Base-by-base conservation (phyloP, 2,797 vertebrate species). In the Loriculus beryllinus region DNA sequence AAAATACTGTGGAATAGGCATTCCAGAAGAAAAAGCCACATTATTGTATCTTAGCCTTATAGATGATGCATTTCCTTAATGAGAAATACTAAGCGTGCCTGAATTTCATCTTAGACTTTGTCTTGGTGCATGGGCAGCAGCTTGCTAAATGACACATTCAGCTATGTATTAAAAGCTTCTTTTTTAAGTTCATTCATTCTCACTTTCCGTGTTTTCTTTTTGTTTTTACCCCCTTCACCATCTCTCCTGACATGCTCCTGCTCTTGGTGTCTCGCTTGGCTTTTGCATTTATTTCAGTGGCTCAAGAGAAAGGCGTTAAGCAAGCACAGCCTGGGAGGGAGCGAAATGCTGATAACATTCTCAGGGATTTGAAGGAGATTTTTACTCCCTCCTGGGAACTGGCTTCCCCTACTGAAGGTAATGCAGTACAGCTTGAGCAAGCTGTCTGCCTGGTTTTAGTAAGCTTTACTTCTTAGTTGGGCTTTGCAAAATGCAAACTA, bases 331-430 rank as follows among this genome's bases (percentile, higher is more conserved):
- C 95, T 83, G 97, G 97, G 95, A 97, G 97, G 94, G 98, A 98
- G 87, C 96, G 97, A 95, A 98, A 97, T 89, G 96, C 98, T 90
- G 97, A 98, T 96, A 97, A 97, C 86, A 96, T 98, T 96, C 97
- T 98, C 97, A 98, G 98, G 97, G 97, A 98, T 96, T 98, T 98
- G 97, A 98, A 97, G 97, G 98, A 97, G 93, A 98, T 98, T 95
- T 98, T 98, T 97, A 97, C 96, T 96, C 98, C 97, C 81, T 96
- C 97, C 71, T 98, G 98, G 98, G 98, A 98, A 94, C 96, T 98
- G 95, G 80, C 95, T 94, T 97, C 97, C 65, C 96, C 97, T 90
- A 92, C 98, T 69, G 98, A 98, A 98, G 98, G 98, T 98, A 98
- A 98, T 49, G 37, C 91, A 88, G 94, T 68, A 75, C 86, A 96